These are phyloP conservation scores for Onychomys torridus DNA, from an alignment of 2,797 vertebrate genomes.

Conservation along the genomic window DNA sequence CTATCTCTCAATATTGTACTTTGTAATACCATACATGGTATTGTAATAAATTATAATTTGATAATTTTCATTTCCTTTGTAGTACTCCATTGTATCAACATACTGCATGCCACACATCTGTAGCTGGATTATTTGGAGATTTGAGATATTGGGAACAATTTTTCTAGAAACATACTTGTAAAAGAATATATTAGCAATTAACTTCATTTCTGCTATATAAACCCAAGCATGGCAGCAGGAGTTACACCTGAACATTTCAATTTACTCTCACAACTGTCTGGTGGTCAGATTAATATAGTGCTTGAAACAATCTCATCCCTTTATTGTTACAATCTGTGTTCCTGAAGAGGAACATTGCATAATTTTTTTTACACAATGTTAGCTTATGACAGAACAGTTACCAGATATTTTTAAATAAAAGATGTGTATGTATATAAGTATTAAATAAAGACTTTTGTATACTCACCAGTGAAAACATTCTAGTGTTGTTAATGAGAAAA, in stretches of 20 bases:
- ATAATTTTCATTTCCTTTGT: background rate
- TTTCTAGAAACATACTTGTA: background rate
- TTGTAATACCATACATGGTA: background rate
- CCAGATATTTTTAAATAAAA: background rate
- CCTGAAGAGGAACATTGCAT: background rate
- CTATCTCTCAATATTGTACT: background rate
- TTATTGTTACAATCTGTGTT: background rate
- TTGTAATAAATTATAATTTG: background rate
- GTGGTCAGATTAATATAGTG: background rate
- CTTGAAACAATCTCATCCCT: background rate
- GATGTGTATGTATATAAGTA: background rate
- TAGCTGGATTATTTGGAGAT: background rate
- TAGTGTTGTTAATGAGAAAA: background rate
- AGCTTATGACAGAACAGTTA: background rate
- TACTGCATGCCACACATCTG: background rate
- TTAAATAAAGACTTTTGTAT: background rate
- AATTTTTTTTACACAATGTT: background rate
- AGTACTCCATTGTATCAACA: background rate
- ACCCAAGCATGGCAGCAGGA: background rate
- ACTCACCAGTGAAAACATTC: background rate
- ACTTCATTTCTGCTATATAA: slow-evolving; percentile 17
- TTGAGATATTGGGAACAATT: background rate
- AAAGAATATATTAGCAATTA: background rate
- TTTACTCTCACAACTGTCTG: background rate
- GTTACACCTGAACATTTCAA: background rate